Evolutionary conservation across 2,113 vertebrate genomes (phyloP).

Genomic region (Gallinago jamesoni): DNA sequence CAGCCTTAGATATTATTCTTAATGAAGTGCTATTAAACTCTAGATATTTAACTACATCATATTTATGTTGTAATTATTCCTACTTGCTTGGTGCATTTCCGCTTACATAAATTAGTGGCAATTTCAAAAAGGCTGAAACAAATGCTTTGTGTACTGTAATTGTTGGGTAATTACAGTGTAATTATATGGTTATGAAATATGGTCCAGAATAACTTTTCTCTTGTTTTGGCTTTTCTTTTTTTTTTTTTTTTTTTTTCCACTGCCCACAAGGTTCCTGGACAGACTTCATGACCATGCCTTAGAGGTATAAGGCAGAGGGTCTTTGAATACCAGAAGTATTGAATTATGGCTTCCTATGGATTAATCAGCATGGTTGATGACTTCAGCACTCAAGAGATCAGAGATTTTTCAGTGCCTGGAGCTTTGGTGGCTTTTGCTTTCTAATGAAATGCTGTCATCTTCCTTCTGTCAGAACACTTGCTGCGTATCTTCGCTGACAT

Average conservation of each 20-base stretch:
- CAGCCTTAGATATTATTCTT: constrained; percentile 40
- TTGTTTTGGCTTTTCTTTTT: neutral
- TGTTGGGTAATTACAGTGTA: constrained; percentile 17
- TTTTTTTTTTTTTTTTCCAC: rapidly evolving
- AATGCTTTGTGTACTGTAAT: neutral
- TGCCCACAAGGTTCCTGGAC: neutral
- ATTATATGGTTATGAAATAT: neutral
- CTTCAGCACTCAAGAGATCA: neutral
- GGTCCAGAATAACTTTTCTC: neutral
- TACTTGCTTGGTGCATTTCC: constrained; percentile 27
- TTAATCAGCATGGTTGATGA: neutral
- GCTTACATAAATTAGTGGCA: constrained; percentile 33
- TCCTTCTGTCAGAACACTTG: neutral
- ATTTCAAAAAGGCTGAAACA: constrained; percentile 1
- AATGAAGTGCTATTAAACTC: constrained; percentile 56
- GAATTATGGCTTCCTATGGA: neutral
- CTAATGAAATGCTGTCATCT: neutral
- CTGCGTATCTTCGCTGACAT: neutral
- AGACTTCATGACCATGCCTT: neutral
- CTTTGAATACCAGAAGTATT: neutral
- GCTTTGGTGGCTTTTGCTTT: neutral
- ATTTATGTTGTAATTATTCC: constrained; percentile 48
- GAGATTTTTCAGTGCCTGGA: neutral
- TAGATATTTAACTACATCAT: constrained; percentile 51
- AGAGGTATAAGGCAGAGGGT: neutral